Conservation (phyloP, 1,140 invertebrate species). For the Brachionus manjavacas region DNA sequence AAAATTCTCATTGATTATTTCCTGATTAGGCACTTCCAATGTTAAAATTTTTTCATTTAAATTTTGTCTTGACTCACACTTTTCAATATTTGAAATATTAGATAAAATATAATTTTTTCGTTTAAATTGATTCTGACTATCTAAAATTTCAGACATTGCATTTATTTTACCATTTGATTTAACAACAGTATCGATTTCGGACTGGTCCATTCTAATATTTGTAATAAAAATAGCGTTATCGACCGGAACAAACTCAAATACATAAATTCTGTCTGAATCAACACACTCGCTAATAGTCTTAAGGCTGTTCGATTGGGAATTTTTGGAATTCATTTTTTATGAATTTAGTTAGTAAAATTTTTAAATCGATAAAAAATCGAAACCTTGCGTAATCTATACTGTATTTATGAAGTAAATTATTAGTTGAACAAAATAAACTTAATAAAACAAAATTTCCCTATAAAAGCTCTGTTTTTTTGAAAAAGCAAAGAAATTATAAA, state of each 20-base stretch:
- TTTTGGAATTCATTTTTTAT: background rate
- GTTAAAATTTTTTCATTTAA: background rate
- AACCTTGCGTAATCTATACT: background rate
- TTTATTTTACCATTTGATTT: background rate
- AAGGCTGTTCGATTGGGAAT: background rate
- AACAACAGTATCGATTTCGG: background rate
- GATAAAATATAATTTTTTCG: background rate
- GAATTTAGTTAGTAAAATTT: background rate
- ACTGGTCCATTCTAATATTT: background rate
- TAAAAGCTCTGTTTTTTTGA: background rate
- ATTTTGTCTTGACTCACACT: background rate
- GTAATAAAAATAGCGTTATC: background rate
- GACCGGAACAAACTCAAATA: background rate
- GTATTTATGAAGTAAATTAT: background rate
- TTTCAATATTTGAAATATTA: slow-evolving; percentile 7
- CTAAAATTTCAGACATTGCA: slow-evolving; percentile 8
- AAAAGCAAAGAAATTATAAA: background rate
- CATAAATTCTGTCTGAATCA: background rate
- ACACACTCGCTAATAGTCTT: slow-evolving; percentile 1
- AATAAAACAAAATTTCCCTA: background rate
- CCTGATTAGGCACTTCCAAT: background rate
- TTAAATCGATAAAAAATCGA: background rate
- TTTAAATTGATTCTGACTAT: slow-evolving; percentile 3
- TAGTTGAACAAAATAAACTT: background rate
- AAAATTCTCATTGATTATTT: background rate